Conservation (phyloP, 64 coral and sea anemone genomes). For the Pocillopora damicornis region DNA sequence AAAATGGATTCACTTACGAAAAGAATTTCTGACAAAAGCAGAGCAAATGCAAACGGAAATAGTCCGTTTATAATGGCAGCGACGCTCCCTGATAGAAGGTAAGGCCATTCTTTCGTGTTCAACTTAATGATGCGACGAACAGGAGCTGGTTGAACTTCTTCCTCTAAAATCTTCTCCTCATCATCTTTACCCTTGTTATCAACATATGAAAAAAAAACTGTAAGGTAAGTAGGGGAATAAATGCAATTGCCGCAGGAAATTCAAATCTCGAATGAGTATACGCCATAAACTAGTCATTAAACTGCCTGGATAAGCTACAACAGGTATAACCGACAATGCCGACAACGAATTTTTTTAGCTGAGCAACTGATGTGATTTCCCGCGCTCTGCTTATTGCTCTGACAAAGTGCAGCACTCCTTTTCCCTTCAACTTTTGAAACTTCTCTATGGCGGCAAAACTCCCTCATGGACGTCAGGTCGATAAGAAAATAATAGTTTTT, state of each 20-base stretch:
- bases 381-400: no score
- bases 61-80: conserved; percentile 72
- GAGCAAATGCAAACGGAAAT: conserved; percentile 85
- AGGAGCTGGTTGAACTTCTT: conserved; percentile 81
- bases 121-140: conserved; percentile 64
- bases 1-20: conserved; percentile 53
- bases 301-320: no score
- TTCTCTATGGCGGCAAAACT: no score
- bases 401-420: no score
- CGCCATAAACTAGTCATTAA: no score
- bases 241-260: background rate
- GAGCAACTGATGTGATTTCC: no score
- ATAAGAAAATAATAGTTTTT: no score
- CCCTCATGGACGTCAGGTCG: no score
- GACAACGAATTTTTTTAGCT: no score
- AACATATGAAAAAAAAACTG: background rate
- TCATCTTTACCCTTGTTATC: conserved; percentile 43
- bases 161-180: conserved; percentile 82
- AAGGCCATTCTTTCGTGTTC: conserved; percentile 76
- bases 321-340: no score
- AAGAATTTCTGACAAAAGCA: conserved; percentile 81
- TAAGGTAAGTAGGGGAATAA: background rate
- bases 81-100: conserved; percentile 52
- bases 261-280: no score
- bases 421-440: no score